Conservation (phyloP, 2,113 vertebrate species). For the Phodopus roborovskii region DNA sequence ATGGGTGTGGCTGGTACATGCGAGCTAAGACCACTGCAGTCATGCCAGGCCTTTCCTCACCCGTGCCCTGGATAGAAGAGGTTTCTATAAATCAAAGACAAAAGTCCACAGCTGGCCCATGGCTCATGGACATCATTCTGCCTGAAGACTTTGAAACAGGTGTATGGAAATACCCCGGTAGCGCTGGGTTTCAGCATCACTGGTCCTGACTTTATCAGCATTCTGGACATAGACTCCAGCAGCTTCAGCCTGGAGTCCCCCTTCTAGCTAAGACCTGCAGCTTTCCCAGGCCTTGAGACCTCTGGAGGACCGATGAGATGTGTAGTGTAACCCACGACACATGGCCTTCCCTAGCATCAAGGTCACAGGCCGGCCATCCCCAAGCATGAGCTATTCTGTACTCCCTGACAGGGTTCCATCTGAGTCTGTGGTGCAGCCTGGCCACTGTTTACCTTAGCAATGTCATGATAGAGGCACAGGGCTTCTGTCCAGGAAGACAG, state of each 20-base stretch:
- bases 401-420: background rate
- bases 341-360: background rate
- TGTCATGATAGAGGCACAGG: background rate
- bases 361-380: background rate
- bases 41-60: too few species aligned
- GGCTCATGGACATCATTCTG: background rate
- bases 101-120: background rate
- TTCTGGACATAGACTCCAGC: background rate
- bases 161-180: background rate
- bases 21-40: too few species aligned
- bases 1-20: background rate
- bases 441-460: background rate
- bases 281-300: background rate
- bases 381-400: background rate
- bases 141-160: background rate
- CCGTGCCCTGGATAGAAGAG: background rate
- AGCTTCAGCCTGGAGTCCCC: background rate
- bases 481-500: background rate
- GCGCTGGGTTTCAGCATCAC: background rate
- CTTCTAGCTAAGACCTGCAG: background rate
- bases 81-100: background rate
- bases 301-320: background rate
- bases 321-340: background rate
- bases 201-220: background rate
- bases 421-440: background rate